Percentiles rank a stretch among this genome's conserved stretches.
phyloP scores from a whole-genome alignment of 2,797 vertebrate genomes.

The Synanceia verrucosa region DNA sequence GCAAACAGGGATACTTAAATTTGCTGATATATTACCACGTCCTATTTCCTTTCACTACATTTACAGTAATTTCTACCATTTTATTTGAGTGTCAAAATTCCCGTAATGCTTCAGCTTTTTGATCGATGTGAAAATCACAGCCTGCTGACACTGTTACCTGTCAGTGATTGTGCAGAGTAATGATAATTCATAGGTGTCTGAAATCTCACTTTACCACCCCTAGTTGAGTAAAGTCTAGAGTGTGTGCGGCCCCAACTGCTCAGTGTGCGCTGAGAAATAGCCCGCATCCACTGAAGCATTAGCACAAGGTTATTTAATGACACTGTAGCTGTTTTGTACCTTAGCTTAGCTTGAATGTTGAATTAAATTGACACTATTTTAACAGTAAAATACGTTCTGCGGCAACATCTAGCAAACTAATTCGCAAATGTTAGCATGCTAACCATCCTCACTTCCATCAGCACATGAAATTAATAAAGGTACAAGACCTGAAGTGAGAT shows the following conservation, averaged over 20 bases:
- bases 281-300: too few relatives aligned
- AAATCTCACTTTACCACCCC: too few relatives aligned
- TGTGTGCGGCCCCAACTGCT: too few relatives aligned
- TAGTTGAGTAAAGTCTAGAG: background rate
- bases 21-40: too few relatives aligned
- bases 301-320: too few relatives aligned
- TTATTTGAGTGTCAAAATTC: too few relatives aligned
- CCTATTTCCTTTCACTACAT: too few relatives aligned
- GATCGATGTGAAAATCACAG: background rate
- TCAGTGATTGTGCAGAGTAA: background rate
- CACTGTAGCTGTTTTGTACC: background rate
- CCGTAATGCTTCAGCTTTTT: background rate
- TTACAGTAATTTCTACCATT: too few relatives aligned
- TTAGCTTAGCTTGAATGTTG: background rate
- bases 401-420: background rate
- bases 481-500: background rate
- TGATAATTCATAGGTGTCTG: background rate
- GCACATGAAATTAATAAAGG: background rate
- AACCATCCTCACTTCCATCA: background rate
- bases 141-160: background rate
- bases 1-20: background rate
- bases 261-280: too few relatives aligned
- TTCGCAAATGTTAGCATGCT: background rate
- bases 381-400: background rate
- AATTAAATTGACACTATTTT: background rate